A percentile compares a stretch with the other conserved stretches of the same genome.
These are phyloP conservation scores for Furnarius figulus DNA, from an alignment of 2,113 vertebrate species.

Conservation along the genomic window DNA sequence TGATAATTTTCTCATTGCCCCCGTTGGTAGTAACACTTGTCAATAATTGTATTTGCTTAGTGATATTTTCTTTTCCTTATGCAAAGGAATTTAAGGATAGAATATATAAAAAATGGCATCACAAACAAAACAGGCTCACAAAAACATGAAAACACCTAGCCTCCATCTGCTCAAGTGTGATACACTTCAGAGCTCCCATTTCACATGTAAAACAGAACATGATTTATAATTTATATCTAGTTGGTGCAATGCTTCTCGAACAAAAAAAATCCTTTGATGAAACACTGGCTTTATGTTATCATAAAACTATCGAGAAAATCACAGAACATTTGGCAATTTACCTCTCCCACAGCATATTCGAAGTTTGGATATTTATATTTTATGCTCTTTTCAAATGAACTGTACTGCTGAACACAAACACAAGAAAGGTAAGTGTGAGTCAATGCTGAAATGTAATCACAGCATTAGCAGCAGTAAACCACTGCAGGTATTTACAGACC, in stretches of 20 bases:
- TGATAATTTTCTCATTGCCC: background rate
- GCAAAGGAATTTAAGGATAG: slow-evolving; percentile 56
- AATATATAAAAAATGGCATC: slow-evolving; percentile 58
- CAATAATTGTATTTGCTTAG: slow-evolving; percentile 49
- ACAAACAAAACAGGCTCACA: slow-evolving; percentile 58
- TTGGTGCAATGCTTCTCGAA: slow-evolving; percentile 59
- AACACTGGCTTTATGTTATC: slow-evolving; percentile 63
- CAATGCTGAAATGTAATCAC: slow-evolving; percentile 48
- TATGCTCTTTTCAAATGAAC: slow-evolving; percentile 49
- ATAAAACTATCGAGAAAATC: slow-evolving; percentile 71
- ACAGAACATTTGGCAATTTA: slow-evolving; percentile 69
- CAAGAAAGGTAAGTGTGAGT: slow-evolving; percentile 45
- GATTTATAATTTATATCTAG: slow-evolving; percentile 78
- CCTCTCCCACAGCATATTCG: slow-evolving; percentile 62
- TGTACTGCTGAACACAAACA: slow-evolving; percentile 48
- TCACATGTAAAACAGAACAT: slow-evolving; percentile 75
- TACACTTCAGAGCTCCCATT: slow-evolving; percentile 70
- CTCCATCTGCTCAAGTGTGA: slow-evolving; percentile 54
- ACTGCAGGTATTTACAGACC: slow-evolving; percentile 63
- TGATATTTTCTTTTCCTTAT: background rate
- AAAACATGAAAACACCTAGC: slow-evolving; percentile 57
- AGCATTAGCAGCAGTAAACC: slow-evolving; percentile 25
- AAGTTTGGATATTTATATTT: slow-evolving; percentile 73
- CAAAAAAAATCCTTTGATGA: slow-evolving; percentile 71
- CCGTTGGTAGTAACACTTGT: background rate